Evolutionary conservation across 2,888 invertebrate species (phyloP).

Genomic region (Melanophora roralis): DNA sequence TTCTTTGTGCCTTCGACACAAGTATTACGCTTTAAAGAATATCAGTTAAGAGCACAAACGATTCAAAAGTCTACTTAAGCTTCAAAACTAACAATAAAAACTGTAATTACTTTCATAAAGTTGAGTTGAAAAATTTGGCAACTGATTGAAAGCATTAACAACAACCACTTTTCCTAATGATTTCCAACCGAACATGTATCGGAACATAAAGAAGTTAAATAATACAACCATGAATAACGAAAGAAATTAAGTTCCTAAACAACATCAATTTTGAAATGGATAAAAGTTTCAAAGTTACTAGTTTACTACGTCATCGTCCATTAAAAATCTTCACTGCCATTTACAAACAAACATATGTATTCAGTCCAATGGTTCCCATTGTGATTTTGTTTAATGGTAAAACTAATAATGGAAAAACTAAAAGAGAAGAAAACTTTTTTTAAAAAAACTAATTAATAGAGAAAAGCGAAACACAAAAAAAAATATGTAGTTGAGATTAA

Average conservation of each 20-base stretch:
- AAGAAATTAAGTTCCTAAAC: background rate
- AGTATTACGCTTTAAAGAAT: too few species aligned
- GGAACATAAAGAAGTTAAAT: background rate
- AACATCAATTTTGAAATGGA: slow-evolving; percentile 16
- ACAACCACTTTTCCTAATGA: background rate
- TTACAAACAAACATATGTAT: too few species aligned
- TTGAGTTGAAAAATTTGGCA: background rate
- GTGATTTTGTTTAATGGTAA: too few species aligned
- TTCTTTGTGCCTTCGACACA: too few species aligned
- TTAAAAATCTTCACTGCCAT: slow-evolving; percentile 28
- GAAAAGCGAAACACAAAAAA: too few species aligned
- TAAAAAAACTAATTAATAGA: too few species aligned
- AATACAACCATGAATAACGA: background rate
- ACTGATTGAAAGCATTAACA: background rate
- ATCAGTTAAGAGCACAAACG: too few species aligned
- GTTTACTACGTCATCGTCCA: slow-evolving; percentile 27
- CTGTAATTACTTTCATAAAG: background rate
- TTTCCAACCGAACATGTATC: background rate
- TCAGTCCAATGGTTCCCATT: too few species aligned
- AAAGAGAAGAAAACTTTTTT: too few species aligned
- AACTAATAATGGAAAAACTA: too few species aligned
- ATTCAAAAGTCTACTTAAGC: background rate
- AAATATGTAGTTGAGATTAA: too few species aligned
- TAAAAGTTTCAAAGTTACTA: slow-evolving; percentile 6
- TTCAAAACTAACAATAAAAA: background rate